Conservation (phyloP, 2,888 invertebrate species). For the Apamea crenata region DNA sequence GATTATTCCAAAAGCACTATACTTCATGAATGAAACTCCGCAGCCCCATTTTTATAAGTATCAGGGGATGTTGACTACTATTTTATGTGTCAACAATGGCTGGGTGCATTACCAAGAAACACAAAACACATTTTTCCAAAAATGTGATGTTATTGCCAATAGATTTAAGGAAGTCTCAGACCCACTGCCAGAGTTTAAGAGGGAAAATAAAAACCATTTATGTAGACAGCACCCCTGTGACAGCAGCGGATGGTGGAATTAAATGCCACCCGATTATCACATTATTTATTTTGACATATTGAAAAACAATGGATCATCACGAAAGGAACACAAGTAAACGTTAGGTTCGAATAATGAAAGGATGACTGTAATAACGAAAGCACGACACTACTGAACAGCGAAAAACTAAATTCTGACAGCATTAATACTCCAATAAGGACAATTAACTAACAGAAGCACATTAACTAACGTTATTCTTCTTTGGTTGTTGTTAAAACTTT, state of each 20-base stretch:
- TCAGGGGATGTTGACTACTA: slow-evolving; percentile 38
- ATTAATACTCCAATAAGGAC: background rate
- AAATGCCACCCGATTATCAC: background rate
- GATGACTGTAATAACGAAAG: background rate
- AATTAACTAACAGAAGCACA: background rate
- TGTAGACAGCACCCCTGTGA: background rate
- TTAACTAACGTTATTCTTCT: background rate
- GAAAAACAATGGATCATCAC: background rate
- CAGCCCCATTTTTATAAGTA: slow-evolving; percentile 39
- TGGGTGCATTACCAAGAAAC: slow-evolving; percentile 38
- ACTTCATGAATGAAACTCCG: slow-evolving; percentile 24
- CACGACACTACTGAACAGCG: background rate
- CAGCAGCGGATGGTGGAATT: slow-evolving; percentile 14
- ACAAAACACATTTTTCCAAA: slow-evolving; percentile 21
- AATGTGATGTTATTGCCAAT: slow-evolving; percentile 24
- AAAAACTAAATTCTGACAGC: background rate
- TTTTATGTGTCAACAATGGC: slow-evolving; percentile 43
- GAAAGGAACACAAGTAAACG: background rate
- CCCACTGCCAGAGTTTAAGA: background rate
- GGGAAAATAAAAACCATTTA: background rate
- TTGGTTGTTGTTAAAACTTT: slow-evolving; percentile 1
- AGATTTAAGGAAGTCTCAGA: slow-evolving; percentile 8
- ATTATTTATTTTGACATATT: background rate
- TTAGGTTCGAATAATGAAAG: background rate
- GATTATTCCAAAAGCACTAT: slow-evolving; percentile 40